Evolutionary conservation across 2,113 vertebrate genomes (phyloP).

Genomic region (Ictidomys tridecemlineatus): DNA sequence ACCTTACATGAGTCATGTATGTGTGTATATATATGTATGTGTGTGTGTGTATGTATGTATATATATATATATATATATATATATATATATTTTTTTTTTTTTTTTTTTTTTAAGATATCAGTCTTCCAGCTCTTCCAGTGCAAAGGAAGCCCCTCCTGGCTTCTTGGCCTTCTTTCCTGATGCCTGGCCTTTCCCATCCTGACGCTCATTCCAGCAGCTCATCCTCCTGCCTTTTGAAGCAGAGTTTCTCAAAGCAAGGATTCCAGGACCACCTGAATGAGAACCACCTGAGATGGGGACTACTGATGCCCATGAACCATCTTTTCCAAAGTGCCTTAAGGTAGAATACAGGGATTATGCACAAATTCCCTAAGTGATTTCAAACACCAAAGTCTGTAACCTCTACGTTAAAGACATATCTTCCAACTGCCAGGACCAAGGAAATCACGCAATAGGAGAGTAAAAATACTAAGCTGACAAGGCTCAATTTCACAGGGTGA

Average conservation of each 20-base stretch:
- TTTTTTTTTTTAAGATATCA: background rate
- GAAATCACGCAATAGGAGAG: background rate
- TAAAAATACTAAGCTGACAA: background rate
- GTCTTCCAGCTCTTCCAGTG: background rate
- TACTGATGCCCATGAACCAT: too few species aligned
- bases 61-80: background rate
- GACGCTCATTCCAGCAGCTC: background rate
- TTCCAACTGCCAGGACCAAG: background rate
- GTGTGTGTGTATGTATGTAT: accelerated
- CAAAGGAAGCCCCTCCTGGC: background rate
- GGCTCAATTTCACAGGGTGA: background rate
- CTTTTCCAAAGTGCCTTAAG: background rate
- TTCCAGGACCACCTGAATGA: background rate
- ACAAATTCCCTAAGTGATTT: conserved; percentile 10
- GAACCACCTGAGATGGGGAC: background rate
- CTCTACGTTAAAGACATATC: background rate
- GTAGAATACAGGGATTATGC: background rate
- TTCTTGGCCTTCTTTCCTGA: conserved; percentile 13
- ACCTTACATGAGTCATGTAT: too few species aligned
- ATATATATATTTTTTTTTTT: too few species aligned
- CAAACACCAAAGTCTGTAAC: conserved; percentile 22
- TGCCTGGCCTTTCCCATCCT: conserved; percentile 8
- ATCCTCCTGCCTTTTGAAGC: background rate
- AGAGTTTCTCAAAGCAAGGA: conserved; percentile 4
- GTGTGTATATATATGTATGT: too few species aligned